phyloP scores from a whole-genome alignment of 2,797 vertebrate genomes.

The Chloroceryle inda region DNA sequence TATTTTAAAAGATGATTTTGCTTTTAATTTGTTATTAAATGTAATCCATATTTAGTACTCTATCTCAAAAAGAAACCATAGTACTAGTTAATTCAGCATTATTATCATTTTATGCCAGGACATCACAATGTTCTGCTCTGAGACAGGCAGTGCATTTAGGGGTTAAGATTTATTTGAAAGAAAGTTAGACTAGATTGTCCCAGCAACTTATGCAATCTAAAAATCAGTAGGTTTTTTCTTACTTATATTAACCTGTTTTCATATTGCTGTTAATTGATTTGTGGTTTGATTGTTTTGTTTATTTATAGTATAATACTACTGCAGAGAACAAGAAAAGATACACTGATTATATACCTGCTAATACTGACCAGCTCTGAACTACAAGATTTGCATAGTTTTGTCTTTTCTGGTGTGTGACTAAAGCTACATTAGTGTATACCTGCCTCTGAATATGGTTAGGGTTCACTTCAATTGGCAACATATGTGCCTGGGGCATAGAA shows the following conservation, averaged over 20 bases:
- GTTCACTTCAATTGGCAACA: background rate
- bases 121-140: background rate
- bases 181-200: background rate
- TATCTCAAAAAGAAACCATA: background rate
- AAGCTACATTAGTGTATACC: background rate
- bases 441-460: background rate
- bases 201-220: background rate
- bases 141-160: background rate
- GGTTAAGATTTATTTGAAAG: background rate
- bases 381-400: background rate
- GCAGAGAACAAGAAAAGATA: background rate
- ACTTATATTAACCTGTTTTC: background rate
- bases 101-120: background rate
- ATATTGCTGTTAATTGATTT: background rate
- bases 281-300: background rate
- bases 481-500: fast-evolving
- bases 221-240: background rate
- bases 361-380: background rate
- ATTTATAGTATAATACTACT: background rate
- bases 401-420: background rate
- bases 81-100: background rate
- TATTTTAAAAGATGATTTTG: background rate
- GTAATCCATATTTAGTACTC: background rate
- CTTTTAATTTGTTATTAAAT: background rate
- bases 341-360: background rate